These are phyloP conservation scores for Tinamus major DNA, from an alignment of 2,797 vertebrate species.

Conservation along the genomic window DNA sequence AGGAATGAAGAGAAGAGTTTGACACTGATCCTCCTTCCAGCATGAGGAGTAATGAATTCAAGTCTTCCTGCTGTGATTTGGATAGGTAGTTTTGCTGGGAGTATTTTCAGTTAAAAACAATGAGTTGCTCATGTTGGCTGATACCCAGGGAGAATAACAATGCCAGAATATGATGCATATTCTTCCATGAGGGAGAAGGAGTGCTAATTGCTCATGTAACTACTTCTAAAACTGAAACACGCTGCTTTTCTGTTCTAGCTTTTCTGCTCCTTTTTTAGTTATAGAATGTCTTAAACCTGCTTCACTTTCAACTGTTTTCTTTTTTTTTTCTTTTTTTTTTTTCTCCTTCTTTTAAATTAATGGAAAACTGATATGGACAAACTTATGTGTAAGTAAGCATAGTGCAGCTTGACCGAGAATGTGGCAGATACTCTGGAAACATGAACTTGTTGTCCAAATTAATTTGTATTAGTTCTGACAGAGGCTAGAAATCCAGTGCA, in stretches of 20 bases:
- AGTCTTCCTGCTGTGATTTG: neutral
- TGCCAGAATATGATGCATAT: neutral
- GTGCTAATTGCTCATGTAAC: neutral
- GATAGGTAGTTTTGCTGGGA: neutral
- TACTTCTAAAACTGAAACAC: neutral
- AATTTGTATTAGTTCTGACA: neutral
- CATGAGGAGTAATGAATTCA: neutral
- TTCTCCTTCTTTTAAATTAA: too few relatives aligned
- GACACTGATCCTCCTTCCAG: neutral
- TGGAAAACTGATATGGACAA: neutral
- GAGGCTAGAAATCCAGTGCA: neutral
- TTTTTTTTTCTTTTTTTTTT: too few relatives aligned
- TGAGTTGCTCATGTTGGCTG: neutral
- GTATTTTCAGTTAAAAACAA: neutral
- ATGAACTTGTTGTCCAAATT: neutral
- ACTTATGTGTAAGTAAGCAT: neutral
- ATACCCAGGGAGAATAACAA: neutral
- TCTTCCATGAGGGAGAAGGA: neutral
- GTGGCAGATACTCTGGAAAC: neutral
- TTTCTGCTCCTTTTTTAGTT: neutral
- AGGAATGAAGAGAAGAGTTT: neutral
- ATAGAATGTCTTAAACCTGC: neutral
- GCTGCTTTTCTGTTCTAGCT: neutral
- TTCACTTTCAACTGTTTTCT: neutral
- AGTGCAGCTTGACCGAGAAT: neutral